Evolutionary conservation across 1,140 invertebrate species (phyloP), one percentile per base, ranked within the genome.

Genomic region (Muscidifurax raptorellus): DNA sequence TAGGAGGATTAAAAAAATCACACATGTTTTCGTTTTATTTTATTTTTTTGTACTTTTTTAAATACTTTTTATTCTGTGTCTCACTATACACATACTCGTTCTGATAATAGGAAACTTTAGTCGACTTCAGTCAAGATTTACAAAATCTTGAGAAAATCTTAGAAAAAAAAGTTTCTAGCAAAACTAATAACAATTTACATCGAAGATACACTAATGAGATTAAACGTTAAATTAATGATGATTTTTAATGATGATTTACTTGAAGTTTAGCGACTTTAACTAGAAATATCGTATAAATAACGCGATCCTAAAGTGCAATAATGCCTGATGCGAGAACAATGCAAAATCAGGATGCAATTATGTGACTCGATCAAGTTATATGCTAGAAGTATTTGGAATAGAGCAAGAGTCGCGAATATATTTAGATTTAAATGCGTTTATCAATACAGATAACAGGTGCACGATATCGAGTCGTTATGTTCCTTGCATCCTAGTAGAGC

Each of bases 361-460:
- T 13, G 13, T 82, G 52, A 82, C 71, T 82, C 47, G 47, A 84
- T 76, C 10, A 12, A 75, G 32, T 71, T 32, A 15, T 32, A 71
- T 18, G 69, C 47, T 75, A 80, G 10, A 75, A 80, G 52, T 84
- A 79, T 79, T 84, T 80, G 67, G 64, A 79, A 79, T 84, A 83
- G 12, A 83, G 28, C 44, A 71, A 79, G 3, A 76, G 64, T 80
- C 25, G 44, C n/a, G 22, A 74, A 72, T 59, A 72, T 59, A 84
- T 87, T 30, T 84, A 67, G 71, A 64, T 64, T 75, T 88, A 89
- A 89, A 89, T 89, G 87, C 89, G 80, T 86, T 84, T 76, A 52
- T 78, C 74, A 71, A 86, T n/a, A 85, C 27, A 84, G 72, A 59
- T 86, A 74, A 40, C 67, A 71, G 36, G 44, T 76, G 18, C 13